These are phyloP conservation scores for Galerucella calmariensis DNA, from an alignment of 2,888 invertebrate species.

Conservation along the genomic window DNA sequence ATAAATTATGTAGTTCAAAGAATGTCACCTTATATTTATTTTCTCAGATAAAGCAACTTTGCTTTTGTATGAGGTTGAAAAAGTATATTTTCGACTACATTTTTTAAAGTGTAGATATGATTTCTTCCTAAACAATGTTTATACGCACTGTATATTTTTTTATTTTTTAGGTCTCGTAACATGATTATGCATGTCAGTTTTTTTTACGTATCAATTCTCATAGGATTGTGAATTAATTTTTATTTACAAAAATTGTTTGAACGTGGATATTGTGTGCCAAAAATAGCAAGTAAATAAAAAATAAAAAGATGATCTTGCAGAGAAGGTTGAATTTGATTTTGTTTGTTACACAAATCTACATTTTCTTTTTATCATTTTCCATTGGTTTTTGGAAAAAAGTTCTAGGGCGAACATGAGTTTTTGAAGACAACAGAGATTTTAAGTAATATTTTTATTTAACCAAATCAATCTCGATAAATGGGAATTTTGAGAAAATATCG, in stretches of 20 bases:
- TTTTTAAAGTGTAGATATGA: background rate
- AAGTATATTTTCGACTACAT: background rate
- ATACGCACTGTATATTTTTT: too few species aligned
- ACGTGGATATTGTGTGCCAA: background rate
- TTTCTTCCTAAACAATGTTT: too few species aligned
- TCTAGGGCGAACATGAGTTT: too few species aligned
- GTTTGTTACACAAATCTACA: background rate
- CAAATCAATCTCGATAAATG: too few species aligned
- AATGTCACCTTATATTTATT: slow-evolving; percentile 9
- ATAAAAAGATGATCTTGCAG: background rate
- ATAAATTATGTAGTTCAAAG: slow-evolving; percentile 14
- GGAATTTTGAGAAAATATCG: too few species aligned
- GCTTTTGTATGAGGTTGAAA: background rate
- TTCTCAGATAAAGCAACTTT: slow-evolving; percentile 1
- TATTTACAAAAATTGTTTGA: slow-evolving; percentile 7
- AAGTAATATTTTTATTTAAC: too few species aligned
- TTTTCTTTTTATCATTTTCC: background rate
- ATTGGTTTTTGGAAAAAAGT: background rate
- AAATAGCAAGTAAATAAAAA: background rate
- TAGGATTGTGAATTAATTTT: background rate
- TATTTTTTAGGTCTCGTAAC: too few species aligned
- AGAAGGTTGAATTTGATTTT: background rate
- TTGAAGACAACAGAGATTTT: too few species aligned
- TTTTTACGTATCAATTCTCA: too few species aligned
- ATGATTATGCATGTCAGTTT: too few species aligned